These are phyloP conservation scores for Onychomys leucogaster DNA, from an alignment of 2,797 vertebrate species.

Conservation along the genomic window DNA sequence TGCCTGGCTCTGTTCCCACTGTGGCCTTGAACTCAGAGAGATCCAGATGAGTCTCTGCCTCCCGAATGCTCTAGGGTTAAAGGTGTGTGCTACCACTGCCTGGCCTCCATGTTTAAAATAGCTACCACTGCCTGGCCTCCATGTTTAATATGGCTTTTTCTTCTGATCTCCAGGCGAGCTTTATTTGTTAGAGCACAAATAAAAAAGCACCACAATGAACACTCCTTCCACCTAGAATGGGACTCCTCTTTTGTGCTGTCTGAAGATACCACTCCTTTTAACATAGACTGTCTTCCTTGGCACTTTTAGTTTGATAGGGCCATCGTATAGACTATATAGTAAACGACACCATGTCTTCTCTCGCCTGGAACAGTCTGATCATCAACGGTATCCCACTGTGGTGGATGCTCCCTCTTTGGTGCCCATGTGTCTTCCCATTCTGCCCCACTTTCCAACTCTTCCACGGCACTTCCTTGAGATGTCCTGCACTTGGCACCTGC, in stretches of 20 bases:
- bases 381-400: background rate
- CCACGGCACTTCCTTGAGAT: background rate
- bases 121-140: too few relatives aligned
- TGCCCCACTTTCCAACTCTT: background rate
- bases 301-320: background rate
- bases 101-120: too few relatives aligned
- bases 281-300: background rate
- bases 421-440: background rate
- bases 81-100: too few relatives aligned
- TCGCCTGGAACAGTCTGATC: background rate
- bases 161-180: too few relatives aligned
- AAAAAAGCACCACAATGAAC: background rate
- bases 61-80: too few relatives aligned
- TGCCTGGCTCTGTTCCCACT: too few relatives aligned
- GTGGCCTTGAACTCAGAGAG: too few relatives aligned
- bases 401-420: background rate
- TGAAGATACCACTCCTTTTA: background rate
- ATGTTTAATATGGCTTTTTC: too few relatives aligned
- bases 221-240: background rate
- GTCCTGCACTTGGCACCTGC: background rate
- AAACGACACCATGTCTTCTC: background rate
- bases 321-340: background rate
- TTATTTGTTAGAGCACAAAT: too few relatives aligned
- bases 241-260: background rate
- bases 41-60: too few relatives aligned